phyloP scores from a whole-genome alignment of 1,140 invertebrate species.

The Pissodes strobi region DNA sequence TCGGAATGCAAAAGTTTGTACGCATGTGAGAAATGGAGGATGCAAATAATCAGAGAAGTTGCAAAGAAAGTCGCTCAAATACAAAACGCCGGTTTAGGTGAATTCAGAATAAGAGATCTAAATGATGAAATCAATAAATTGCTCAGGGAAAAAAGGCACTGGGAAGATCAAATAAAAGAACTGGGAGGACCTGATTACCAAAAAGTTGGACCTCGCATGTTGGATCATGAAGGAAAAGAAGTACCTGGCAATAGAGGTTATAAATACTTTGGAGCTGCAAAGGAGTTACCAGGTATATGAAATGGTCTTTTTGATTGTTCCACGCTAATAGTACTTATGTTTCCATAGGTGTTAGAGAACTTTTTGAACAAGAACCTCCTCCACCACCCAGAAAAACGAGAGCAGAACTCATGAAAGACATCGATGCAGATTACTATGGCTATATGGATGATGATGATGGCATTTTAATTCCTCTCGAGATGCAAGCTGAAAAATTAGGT shows the following conservation, averaged over 20 bases:
- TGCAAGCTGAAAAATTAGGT: constrained; percentile 74
- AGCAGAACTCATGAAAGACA: constrained; percentile 96
- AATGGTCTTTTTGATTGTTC: not conserved
- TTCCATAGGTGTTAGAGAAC: constrained; percentile 84
- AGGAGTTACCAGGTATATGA: constrained; percentile 92
- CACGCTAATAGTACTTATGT: not conserved
- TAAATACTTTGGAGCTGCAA: constrained; percentile 99
- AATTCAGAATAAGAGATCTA: constrained; percentile 95
- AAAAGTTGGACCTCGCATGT: constrained; percentile 88
- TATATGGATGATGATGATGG: constrained; percentile 98
- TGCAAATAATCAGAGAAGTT: constrained; percentile 96
- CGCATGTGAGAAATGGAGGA: constrained; percentile 92
- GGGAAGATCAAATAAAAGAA: constrained; percentile 95
- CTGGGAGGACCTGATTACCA: constrained; percentile 95
- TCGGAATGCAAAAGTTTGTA: constrained; percentile 89
- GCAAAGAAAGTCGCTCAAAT: constrained; percentile 99
- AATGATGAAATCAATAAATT: constrained; percentile 99
- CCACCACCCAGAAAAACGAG: constrained; percentile 87
- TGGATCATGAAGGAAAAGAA: constrained; percentile 95
- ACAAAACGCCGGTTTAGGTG: constrained; percentile 97
- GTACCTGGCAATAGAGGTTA: constrained; percentile 97
- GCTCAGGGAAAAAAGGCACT: constrained; percentile 91
- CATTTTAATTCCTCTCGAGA: constrained; percentile 86
- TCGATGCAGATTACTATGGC: constrained; percentile 98
- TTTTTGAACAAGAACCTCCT: constrained; percentile 96